Conservation (phyloP, 2,113 vertebrate genomes). For the Pituophis catenifer region DNA sequence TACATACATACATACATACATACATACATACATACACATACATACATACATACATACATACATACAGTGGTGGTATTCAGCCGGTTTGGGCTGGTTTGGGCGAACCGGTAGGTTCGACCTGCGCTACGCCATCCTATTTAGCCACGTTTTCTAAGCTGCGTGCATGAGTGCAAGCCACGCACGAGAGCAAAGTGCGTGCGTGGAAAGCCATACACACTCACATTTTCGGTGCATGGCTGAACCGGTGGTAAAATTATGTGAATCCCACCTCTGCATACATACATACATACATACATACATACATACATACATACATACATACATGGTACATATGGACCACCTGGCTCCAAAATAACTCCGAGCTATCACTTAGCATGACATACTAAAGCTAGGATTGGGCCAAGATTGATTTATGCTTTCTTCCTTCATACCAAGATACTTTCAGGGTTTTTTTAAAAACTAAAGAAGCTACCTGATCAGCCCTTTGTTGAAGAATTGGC, state of each 20-base stretch:
- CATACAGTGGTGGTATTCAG: too few species aligned
- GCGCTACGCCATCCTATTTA: too few species aligned
- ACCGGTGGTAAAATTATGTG: too few species aligned
- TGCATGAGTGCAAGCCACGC: too few species aligned
- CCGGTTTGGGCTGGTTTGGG: too few species aligned
- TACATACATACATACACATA: neutral
- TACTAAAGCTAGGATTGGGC: neutral
- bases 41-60: neutral
- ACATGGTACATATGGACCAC: neutral
- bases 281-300: neutral
- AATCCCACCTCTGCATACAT: neutral
- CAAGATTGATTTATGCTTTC: neutral
- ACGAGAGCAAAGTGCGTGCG: too few species aligned
- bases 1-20: too few species aligned
- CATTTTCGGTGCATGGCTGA: too few species aligned
- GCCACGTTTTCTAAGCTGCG: too few species aligned
- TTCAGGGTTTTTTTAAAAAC: neutral
- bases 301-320: neutral
- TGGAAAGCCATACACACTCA: too few species aligned
- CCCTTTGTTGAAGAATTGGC: slow-evolving; percentile 86
- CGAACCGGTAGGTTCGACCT: too few species aligned
- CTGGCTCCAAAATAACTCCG: neutral
- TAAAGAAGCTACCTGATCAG: slow-evolving; percentile 79
- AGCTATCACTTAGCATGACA: neutral
- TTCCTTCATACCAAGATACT: neutral